Percentiles rank a stretch among this genome's conserved stretches.
These are phyloP conservation scores for Leptoteleia sp. DNA, from an alignment of 1,140 invertebrate species.

Conservation along the genomic window DNA sequence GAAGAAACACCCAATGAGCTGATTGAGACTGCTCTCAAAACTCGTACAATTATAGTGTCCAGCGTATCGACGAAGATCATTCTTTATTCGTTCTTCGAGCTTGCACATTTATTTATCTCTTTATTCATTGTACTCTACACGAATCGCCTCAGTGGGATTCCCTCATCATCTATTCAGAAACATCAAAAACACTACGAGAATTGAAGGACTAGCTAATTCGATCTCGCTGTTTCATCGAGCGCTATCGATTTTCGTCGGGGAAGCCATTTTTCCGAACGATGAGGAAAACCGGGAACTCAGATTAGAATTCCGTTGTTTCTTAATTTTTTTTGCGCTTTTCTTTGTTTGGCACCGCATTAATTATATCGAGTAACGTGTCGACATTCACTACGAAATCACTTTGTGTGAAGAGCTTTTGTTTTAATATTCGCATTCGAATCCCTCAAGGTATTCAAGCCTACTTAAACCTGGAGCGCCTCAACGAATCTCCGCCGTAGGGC, in stretches of 20 bases:
- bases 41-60: constrained; percentile 40
- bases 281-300: constrained; percentile 2
- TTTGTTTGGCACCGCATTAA: constrained; percentile 51
- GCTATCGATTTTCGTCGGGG: constrained; percentile 35
- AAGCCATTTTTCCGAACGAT: constrained; percentile 26
- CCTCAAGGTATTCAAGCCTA: constrained; percentile 4
- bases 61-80: constrained; percentile 26
- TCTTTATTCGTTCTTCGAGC: constrained; percentile 24
- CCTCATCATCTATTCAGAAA: constrained; percentile 57
- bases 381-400: constrained; percentile 34
- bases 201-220: constrained; percentile 68
- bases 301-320: background rate
- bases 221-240: constrained; percentile 43
- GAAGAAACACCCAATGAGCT: constrained; percentile 46
- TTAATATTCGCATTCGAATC: constrained; percentile 5
- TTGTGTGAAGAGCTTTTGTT: constrained; percentile 43
- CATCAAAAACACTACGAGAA: constrained; percentile 66
- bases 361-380: constrained; percentile 32
- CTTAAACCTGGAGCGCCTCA: constrained; percentile 43
- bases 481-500: constrained; percentile 41
- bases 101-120: constrained; percentile 48
- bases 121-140: constrained; percentile 52
- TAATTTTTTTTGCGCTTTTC: too few species aligned
- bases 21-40: constrained; percentile 31
- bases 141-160: constrained; percentile 29